Evolutionary conservation across 2,888 invertebrate species (phyloP).

Genomic region (Theretra japonica): DNA sequence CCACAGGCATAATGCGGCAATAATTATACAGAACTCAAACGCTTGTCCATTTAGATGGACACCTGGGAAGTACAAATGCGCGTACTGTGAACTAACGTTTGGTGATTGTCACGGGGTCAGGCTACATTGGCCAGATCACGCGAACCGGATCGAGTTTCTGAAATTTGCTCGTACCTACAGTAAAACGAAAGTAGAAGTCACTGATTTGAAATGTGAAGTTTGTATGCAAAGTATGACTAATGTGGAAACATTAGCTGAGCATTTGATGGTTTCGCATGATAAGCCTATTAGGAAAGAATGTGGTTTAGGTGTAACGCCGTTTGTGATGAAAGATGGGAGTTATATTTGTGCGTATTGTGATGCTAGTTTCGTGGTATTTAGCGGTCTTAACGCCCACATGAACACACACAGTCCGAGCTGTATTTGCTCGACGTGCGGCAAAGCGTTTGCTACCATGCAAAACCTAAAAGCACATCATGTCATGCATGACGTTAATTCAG

Average conservation of each 20-base stretch:
- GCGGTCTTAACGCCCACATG: conserved; percentile 71
- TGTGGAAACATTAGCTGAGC: conserved; percentile 61
- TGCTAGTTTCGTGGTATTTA: conserved; percentile 63
- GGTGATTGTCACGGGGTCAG: conserved; percentile 65
- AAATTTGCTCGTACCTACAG: conserved; percentile 54
- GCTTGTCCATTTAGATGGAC: conserved; percentile 75
- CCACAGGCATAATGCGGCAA: conserved; percentile 75
- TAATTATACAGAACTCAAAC: conserved; percentile 73
- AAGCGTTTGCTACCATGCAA: conserved; percentile 63
- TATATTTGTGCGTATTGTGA: conserved; percentile 65
- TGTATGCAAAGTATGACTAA: conserved; percentile 54
- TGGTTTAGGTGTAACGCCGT: conserved; percentile 69
- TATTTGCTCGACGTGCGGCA: conserved; percentile 74
- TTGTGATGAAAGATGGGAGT: conserved; percentile 55
- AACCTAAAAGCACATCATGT: conserved; percentile 67
- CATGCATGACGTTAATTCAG: conserved; percentile 53
- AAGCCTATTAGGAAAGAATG: conserved; percentile 58
- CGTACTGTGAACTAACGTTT: conserved; percentile 64
- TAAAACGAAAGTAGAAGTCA: conserved; percentile 69
- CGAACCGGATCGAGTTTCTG: conserved; percentile 61
- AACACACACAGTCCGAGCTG: conserved; percentile 73
- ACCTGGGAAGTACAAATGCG: conserved; percentile 69
- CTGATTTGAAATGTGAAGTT: conserved; percentile 64
- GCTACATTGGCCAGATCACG: conserved; percentile 59
- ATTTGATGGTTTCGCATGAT: conserved; percentile 60